Evolutionary conservation across 2,888 invertebrate species (phyloP), one percentile per base, ranked within the genome.

Genomic region (Heliconius hortense): DNA sequence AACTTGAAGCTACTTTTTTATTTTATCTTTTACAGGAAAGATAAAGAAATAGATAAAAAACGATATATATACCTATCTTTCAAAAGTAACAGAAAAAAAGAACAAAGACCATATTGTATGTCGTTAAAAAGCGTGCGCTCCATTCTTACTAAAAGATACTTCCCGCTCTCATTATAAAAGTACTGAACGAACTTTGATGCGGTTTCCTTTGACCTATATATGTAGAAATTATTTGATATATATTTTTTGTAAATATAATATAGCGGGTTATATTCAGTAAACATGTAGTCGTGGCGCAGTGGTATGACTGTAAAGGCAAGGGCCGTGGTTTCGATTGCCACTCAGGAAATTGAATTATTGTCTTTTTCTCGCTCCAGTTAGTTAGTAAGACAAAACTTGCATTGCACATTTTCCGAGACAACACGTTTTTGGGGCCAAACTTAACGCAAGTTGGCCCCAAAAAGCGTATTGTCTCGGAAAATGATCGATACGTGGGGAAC

Each of bases 131-230:
- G 26, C 24, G 59, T 5, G 59, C 56, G 39, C 60, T 72, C 72
- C 62, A 56, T 72, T 68, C 68, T 68, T 68, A 53, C 48, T 28
- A 48, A 68, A 68, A 68, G 53, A 68, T 68, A 71, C 60, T 60
- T 68, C 66, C 73, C 63, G 77, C 59, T 62, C 72, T 73, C 74
- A 73, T 78, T 78, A 76, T 60, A 76, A 75, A 76, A 76, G 67
- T 73, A 70, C 75, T 77, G 77, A 74, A 76, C 76, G 73, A 60
- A 66, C 43, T 76, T 70, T 71, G 76, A 73, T 76, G 73, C 70
- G 76, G 76, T 70, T 74, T 64, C 62, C 56, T 66, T 43, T 76
- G 78, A 74, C 78, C 76, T 24, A 78, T 43, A 70, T 71, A 59
- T n/a, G 53, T 21, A 60, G 15, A 26, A 15, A 26, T 56, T 21